These are phyloP conservation scores for Leptinotarsa defecta DNA, from an alignment of 1,140 invertebrate species.

Conservation along the genomic window DNA sequence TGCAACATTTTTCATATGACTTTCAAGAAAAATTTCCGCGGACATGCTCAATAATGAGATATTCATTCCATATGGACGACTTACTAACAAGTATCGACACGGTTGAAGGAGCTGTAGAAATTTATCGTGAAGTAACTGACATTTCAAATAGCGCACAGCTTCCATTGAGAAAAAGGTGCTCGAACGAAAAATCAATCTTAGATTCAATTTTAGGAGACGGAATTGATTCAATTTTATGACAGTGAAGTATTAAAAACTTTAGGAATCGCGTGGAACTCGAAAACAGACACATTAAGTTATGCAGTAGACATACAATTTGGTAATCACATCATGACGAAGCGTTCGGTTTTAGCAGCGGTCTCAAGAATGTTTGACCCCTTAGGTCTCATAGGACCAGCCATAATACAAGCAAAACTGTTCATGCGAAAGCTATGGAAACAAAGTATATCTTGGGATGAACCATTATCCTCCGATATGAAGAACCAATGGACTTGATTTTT, in stretches of 20 bases:
- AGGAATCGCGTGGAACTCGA: too few relatives aligned
- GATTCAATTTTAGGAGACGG: neutral
- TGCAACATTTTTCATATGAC: neutral
- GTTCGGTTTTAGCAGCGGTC: too few relatives aligned
- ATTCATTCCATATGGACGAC: conserved; percentile 58
- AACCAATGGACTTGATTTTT: too few relatives aligned
- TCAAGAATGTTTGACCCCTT: too few relatives aligned
- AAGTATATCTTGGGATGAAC: too few relatives aligned
- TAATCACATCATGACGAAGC: too few relatives aligned
- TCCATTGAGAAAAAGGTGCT: conserved; percentile 15
- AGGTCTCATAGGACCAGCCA: too few relatives aligned
- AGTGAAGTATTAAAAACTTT: neutral
- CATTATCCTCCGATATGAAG: too few relatives aligned
- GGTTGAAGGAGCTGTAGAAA: conserved; percentile 30
- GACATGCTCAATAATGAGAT: conserved; percentile 43
- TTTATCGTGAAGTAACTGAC: neutral
- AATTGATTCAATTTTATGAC: neutral
- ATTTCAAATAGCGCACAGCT: neutral
- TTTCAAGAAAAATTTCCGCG: conserved; percentile 39
- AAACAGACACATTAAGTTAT: too few relatives aligned
- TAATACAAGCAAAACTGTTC: too few relatives aligned
- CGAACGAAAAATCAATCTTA: neutral
- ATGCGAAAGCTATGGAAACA: too few relatives aligned
- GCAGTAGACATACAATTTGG: too few relatives aligned
- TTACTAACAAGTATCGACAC: conserved; percentile 51